phyloP scores from a whole-genome alignment of 2,888 invertebrate species.

The Callimorpha dominula region DNA sequence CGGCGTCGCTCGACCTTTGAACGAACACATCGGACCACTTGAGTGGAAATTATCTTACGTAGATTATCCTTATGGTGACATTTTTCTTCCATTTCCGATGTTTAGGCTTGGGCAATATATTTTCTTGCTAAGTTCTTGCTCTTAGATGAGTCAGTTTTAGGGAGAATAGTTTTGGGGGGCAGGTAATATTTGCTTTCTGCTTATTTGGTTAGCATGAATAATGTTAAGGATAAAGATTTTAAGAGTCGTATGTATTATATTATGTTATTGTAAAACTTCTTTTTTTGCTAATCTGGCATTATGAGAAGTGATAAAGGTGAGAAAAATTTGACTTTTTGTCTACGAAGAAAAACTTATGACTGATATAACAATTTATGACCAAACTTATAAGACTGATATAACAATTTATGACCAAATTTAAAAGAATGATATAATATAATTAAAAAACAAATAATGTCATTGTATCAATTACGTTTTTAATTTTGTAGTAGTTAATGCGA shows the following conservation, averaged over 20 bases:
- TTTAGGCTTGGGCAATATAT: slow-evolving; percentile 23
- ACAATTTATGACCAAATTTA: too few relatives aligned
- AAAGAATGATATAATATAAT: too few relatives aligned
- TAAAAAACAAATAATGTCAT: too few relatives aligned
- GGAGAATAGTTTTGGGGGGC: slow-evolving; percentile 5
- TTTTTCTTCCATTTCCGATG: slow-evolving; percentile 64
- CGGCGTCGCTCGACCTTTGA: slow-evolving; percentile 74
- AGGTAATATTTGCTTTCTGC: neutral
- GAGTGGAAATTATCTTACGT: slow-evolving; percentile 78
- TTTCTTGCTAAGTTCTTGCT: slow-evolving; percentile 23
- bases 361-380: too few relatives aligned
- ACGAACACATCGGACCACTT: slow-evolving; percentile 76
- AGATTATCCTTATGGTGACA: slow-evolving; percentile 73
- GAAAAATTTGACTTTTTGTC: too few relatives aligned
- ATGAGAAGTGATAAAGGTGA: too few relatives aligned
- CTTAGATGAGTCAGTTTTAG: slow-evolving; percentile 22
- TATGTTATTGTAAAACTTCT: neutral
- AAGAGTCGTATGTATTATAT: neutral
- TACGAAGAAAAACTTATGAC: too few relatives aligned
- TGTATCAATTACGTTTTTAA: too few relatives aligned
- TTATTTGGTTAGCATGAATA: neutral
- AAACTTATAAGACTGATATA: too few relatives aligned
- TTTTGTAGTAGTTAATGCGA: too few relatives aligned
- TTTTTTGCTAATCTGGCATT: neutral
- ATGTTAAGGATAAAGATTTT: neutral